These are phyloP conservation scores for Mus spretus DNA, from an alignment of 2,797 vertebrate species.

Conservation along the genomic window DNA sequence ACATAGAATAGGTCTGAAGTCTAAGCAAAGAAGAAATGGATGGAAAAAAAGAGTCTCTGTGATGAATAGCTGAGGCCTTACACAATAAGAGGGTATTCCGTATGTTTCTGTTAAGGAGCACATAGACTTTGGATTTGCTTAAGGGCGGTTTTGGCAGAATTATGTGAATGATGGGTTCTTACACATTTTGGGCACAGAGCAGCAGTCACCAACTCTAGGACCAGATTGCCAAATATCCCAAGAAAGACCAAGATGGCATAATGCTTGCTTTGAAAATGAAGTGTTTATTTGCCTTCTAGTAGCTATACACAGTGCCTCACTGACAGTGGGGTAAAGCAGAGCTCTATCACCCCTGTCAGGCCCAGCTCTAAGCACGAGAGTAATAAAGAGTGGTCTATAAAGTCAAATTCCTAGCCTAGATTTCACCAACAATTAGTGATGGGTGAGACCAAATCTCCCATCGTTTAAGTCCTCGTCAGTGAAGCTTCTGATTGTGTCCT, in stretches of 20 bases:
- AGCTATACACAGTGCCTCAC: neutral
- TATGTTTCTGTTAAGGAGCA: constrained; percentile 15
- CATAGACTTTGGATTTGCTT: neutral
- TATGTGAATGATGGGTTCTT: neutral
- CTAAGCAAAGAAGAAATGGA: constrained; percentile 56
- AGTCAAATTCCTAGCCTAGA: constrained; percentile 10
- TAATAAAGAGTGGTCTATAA: neutral
- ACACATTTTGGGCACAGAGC: neutral
- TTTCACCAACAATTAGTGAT: neutral
- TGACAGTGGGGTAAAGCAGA: neutral
- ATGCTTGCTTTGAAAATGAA: neutral
- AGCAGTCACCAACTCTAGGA: neutral
- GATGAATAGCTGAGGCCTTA: constrained; percentile 64
- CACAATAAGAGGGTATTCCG: neutral
- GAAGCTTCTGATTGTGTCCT: neutral
- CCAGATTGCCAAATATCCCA: neutral
- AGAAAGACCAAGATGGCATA: neutral
- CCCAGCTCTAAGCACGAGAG: neutral
- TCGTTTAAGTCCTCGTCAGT: neutral
- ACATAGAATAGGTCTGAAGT: neutral
- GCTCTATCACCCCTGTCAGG: neutral
- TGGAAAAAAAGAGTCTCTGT: constrained; percentile 7
- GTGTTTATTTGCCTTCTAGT: neutral
- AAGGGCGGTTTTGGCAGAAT: constrained; percentile 29
- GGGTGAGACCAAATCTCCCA: neutral